phyloP scores from a whole-genome alignment of 2,797 vertebrate species.

The Choloepus didactylus region DNA sequence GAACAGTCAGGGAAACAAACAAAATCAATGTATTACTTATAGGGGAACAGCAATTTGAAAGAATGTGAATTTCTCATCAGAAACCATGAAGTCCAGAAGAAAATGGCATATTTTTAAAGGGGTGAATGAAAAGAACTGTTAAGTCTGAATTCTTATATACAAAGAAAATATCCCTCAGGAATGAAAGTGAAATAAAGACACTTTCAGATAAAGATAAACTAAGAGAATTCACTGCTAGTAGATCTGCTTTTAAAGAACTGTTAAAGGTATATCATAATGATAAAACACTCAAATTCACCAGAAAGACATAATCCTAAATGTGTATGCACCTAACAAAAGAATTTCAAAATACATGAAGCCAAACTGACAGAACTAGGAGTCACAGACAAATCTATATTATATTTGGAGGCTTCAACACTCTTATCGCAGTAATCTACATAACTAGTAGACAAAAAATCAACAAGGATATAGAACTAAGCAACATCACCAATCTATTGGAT shows the following conservation, averaged over 20 bases:
- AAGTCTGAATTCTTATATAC: neutral
- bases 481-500: neutral
- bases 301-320: neutral
- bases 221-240: slow-evolving; percentile 25
- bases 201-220: neutral
- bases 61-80: neutral
- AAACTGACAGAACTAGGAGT: neutral
- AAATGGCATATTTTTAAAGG: slow-evolving; percentile 36
- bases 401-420: neutral
- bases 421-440: neutral
- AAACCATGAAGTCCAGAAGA: neutral
- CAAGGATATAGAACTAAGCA: neutral
- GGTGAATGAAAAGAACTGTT: slow-evolving; percentile 17
- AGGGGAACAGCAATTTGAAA: neutral
- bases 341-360: neutral
- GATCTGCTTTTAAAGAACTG: slow-evolving; percentile 3
- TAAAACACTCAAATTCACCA: neutral
- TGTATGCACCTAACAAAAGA: neutral
- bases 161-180: neutral
- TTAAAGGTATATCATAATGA: neutral
- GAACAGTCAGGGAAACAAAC: neutral
- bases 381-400: neutral
- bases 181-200: slow-evolving; percentile 17
- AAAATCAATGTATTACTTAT: neutral
- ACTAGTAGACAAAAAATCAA: neutral